Base-by-base conservation (phyloP, 2,888 invertebrate genomes). In the Carterocephalus palaemon region DNA sequence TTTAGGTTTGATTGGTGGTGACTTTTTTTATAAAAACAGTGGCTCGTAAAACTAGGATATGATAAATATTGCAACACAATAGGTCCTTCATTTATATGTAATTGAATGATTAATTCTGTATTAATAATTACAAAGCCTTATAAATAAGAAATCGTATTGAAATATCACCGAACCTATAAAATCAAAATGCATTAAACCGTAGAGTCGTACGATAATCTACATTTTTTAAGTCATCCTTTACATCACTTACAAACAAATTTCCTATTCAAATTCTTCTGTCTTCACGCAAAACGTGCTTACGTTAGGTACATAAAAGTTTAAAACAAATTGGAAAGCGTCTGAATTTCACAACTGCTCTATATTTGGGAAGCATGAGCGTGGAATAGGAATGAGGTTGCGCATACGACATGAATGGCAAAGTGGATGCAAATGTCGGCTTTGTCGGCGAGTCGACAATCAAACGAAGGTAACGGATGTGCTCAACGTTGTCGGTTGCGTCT, bases 361-460 rank as follows among this genome's bases (percentile, higher is more conserved):
- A 73, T 78, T 74, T 66, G 62, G 57, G 58, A 59, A 64, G 59
- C 66, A 66, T 66, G 69, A 66, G 67, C 52, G 45, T 59, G 69
- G 83, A 81, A 85, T 77, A 70, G 70, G 63, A 80, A 83, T 81
- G 79, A 82, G 76, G 61, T 61, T 57, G 63, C 57, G 62, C 57
- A 65, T 68, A 64, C 71, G 83, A 80, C 75, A 67, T 75, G 85
- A 85, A 85, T 86, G 73, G 76, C 82, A 81, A 83, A 85, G 80
- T 78, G 76, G 70, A 86, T 86, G 85, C 80, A 82, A 86, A 86
- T 85, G 64, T 60, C 39, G 48, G 62, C 75, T 79, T 77, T 81
- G 81, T 81, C 76, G 77, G 75, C 59, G 58, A 51, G 54, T 61
- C 60, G 63, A 16, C 72, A 73, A 66, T 63, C 67, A 62, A 53